Conservation (phyloP, 1,140 invertebrate species). For the Drosophila pruinosa region DNA sequence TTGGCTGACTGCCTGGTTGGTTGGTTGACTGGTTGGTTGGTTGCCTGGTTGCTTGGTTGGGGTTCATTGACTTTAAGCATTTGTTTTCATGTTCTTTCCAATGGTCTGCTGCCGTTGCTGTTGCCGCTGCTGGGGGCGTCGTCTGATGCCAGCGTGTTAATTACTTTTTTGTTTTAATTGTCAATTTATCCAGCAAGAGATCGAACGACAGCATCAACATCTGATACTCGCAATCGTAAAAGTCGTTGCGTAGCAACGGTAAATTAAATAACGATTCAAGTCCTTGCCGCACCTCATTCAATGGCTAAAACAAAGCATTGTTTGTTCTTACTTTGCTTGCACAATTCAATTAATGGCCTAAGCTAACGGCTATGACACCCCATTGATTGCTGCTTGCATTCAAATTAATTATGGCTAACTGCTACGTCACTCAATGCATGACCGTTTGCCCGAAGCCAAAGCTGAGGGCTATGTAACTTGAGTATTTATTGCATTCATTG, state of each 20-base stretch:
- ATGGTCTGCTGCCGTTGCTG: slow-evolving; percentile 24
- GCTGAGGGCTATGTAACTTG: not conserved
- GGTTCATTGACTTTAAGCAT: slow-evolving; percentile 69
- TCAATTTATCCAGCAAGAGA: slow-evolving; percentile 51
- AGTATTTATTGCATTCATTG: not conserved
- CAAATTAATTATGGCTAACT: not conserved
- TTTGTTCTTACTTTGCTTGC: too few relatives aligned
- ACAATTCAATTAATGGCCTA: not conserved
- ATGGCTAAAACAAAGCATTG: not conserved
- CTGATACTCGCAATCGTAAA: not conserved
- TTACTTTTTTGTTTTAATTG: slow-evolving; percentile 77
- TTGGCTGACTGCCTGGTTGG: not conserved
- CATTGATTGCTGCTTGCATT: not conserved
- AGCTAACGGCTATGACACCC: slow-evolving; percentile 1
- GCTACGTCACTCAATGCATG: not conserved
- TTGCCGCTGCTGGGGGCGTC: slow-evolving; percentile 30
- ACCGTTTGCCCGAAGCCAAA: not conserved
- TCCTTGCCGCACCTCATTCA: slow-evolving; percentile 1
- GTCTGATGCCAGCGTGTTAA: slow-evolving; percentile 58
- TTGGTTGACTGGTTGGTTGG: slow-evolving; percentile 20
- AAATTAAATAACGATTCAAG: slow-evolving; percentile 3
- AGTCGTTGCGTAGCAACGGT: not conserved
- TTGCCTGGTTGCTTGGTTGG: slow-evolving; percentile 19
- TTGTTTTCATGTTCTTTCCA: slow-evolving; percentile 49
- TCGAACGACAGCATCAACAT: slow-evolving; percentile 19